phyloP scores from a whole-genome alignment of 2,113 vertebrate genomes.

The Pungitius pungitius region DNA sequence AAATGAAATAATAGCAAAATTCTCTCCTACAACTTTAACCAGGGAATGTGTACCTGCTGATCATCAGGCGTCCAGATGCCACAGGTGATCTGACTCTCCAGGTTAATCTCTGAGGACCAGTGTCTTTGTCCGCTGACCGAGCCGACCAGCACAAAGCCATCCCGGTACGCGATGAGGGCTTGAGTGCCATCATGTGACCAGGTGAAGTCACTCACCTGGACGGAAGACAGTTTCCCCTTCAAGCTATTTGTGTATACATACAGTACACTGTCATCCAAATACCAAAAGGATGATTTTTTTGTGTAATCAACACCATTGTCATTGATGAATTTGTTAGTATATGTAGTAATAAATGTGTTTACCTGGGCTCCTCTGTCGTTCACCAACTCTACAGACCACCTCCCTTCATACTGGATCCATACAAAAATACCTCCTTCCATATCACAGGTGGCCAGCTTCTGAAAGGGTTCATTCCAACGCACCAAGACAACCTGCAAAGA shows the following conservation, averaged over 20 bases:
- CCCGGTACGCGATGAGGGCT: slow-evolving; percentile 96
- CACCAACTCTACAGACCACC: slow-evolving; percentile 98
- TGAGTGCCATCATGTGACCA: slow-evolving; percentile 99
- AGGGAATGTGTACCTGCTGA: slow-evolving; percentile 86
- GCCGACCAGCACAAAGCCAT: slow-evolving; percentile 97
- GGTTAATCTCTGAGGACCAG: slow-evolving; percentile 99
- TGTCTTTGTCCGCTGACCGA: slow-evolving; percentile 99
- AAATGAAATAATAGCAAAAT: neutral
- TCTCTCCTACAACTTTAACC: neutral
- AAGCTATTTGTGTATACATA: neutral
- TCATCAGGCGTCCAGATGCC: slow-evolving; percentile 99
- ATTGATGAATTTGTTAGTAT: neutral
- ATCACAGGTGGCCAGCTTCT: slow-evolving; percentile 98
- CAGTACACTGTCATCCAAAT: neutral
- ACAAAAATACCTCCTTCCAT: slow-evolving; percentile 99
- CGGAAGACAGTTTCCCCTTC: slow-evolving; percentile 3
- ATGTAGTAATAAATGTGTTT: neutral
- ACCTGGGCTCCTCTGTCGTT: slow-evolving; percentile 98
- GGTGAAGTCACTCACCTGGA: slow-evolving; percentile 96
- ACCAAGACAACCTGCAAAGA: slow-evolving; percentile 92
- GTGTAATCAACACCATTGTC: neutral
- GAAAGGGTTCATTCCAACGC: slow-evolving; percentile 98
- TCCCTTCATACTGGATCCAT: slow-evolving; percentile 98
- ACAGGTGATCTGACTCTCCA: slow-evolving; percentile 99
- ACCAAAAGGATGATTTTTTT: neutral